Evolutionary conservation across 2,113 vertebrate genomes (phyloP), one percentile per base, ranked within the genome.

Genomic region (Progne subis): DNA sequence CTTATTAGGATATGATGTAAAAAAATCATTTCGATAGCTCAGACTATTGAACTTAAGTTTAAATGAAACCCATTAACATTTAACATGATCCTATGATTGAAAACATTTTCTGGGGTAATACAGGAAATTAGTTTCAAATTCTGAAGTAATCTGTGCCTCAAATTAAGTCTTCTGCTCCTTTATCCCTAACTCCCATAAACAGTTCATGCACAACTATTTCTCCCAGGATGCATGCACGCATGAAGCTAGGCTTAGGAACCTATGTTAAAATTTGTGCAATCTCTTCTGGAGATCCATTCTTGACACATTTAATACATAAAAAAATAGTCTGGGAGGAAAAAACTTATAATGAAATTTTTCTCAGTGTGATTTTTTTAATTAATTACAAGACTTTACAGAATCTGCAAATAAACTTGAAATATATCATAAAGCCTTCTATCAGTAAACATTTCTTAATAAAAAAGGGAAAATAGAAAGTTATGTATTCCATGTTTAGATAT

Each of bases 21-120:
- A 72, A 78, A 50, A 47, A 6, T 3, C 0, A 18, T 28, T 69
- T 52, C 4, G 8, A 12, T 67, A 61, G 18, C 41, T 84, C 50
- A 41, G n/a, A 39, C 11, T 46, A n/a, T 14, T 52, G 55, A 64
- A n/a, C 6, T 61, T 34, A 26, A 37, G 2, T 59, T 94, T 84
- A 29, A 65, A 24, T 59, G 23, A 65, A 87, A 19, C 0, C 5
- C 6, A 8, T 52, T 59, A 56, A 15, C 0, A 0, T 39, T 68
- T 47, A 67, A 26, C 7, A 13, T 0, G 3, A 21, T 57, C 9
- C 5, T 47, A 3, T 8, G 2, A 41, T 15, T 25, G 21, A 50
- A 79, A 82, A n/a, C 3, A 1, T 61, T 86, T 78, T 83, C 10
- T 56, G 18, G 8, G 15, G 8, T 61, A 61, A 26, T 28, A 39